phyloP scores from a whole-genome alignment of 1,140 invertebrate genomes.

The Homalodisca vitripennis region DNA sequence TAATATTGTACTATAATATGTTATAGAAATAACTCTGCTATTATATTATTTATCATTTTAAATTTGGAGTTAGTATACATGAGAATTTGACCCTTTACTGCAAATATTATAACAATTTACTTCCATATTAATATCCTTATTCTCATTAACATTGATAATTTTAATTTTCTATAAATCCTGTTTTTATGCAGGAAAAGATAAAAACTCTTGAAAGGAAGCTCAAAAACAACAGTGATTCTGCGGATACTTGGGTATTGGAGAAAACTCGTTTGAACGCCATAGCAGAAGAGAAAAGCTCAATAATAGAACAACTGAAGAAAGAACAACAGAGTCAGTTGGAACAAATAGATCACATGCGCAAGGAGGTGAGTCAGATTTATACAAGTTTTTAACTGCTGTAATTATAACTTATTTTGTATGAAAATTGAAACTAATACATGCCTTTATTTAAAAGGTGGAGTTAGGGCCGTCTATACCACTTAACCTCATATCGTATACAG shows the following conservation, averaged over 20 bases:
- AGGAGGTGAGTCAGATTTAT: conserved; percentile 58
- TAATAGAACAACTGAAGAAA: conserved; percentile 69
- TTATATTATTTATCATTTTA: too few species aligned
- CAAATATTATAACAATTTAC: neutral
- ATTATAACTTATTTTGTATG: neutral
- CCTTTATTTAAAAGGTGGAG: too few species aligned
- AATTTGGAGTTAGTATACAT: too few species aligned
- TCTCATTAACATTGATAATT: neutral
- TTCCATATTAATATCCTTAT: neutral
- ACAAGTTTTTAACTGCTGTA: neutral
- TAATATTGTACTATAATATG: too few species aligned
- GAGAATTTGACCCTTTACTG: neutral
- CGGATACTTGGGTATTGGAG: conserved; percentile 50
- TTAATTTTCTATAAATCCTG: neutral
- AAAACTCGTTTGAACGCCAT: conserved; percentile 64
- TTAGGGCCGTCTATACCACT: too few species aligned
- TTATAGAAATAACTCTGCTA: too few species aligned
- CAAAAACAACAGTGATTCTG: conserved; percentile 9
- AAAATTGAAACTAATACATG: neutral
- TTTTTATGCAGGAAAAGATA: conserved; percentile 58
- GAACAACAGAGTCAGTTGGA: conserved; percentile 69
- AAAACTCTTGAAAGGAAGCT: conserved; percentile 48
- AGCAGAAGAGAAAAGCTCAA: conserved; percentile 70
- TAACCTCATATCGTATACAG: too few species aligned
- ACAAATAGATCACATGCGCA: conserved; percentile 65